These are phyloP conservation scores for Amia ocellicauda DNA, from an alignment of 2,113 vertebrate species.

Conservation along the genomic window DNA sequence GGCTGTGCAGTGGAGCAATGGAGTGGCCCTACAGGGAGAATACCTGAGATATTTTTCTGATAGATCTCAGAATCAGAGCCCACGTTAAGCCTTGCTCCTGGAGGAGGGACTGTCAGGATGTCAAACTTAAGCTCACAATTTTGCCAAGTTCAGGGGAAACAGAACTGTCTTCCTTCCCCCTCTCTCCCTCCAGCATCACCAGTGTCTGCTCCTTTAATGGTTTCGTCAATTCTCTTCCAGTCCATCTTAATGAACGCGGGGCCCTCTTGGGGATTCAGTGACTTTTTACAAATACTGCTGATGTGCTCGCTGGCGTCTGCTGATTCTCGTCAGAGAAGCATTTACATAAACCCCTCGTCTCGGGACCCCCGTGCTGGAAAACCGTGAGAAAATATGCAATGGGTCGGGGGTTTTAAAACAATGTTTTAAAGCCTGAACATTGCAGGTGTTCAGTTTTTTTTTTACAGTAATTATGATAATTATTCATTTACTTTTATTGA, in stretches of 20 bases:
- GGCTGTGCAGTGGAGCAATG: too few species aligned
- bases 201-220: constrained; percentile 71
- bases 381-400: too few species aligned
- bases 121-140: too few species aligned
- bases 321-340: constrained; percentile 42
- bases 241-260: constrained; percentile 66
- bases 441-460: not conserved
- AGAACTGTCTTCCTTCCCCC: constrained; percentile 26
- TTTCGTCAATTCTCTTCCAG: constrained; percentile 75
- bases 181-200: constrained; percentile 18
- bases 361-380: constrained; percentile 16
- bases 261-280: constrained; percentile 55
- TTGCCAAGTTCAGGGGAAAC: not conserved
- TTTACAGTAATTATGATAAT: not conserved
- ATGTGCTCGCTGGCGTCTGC: constrained; percentile 54
- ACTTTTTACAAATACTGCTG: constrained; percentile 77
- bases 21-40: not conserved
- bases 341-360: constrained; percentile 41
- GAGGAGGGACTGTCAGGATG: constrained; percentile 22
- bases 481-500: not conserved
- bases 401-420: too few species aligned
- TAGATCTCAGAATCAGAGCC: not conserved
- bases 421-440: too few species aligned
- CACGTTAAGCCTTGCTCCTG: constrained; percentile 5
- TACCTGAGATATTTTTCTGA: constrained; percentile 4